Percentiles rank a stretch among this genome's conserved stretches.
Evolutionary conservation across 2,113 vertebrate genomes (phyloP).

Genomic region (Odontesthes bonariensis): DNA sequence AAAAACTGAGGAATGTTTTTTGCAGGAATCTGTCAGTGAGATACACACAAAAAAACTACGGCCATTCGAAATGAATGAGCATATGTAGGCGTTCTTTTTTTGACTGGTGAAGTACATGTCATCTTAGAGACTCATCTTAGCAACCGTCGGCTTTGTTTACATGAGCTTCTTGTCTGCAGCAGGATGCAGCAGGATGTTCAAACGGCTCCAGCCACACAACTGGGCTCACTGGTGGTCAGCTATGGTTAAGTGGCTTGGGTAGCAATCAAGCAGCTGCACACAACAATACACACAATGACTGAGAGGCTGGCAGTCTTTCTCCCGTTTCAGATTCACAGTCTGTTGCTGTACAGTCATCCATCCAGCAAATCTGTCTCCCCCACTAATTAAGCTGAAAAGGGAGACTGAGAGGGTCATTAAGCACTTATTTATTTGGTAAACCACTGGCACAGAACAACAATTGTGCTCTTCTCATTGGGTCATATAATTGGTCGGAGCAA

Average conservation of each 20-base stretch:
- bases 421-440: conserved; percentile 77
- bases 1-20: conserved; percentile 10
- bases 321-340: conserved; percentile 67
- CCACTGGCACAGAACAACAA: conserved; percentile 70
- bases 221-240: conserved; percentile 61
- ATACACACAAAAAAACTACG: background rate
- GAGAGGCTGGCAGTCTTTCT: conserved; percentile 54
- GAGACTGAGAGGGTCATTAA: conserved; percentile 73
- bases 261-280: conserved; percentile 72
- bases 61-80: background rate
- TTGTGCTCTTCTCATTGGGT: conserved; percentile 61
- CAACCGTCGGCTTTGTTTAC: background rate
- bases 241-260: conserved; percentile 44
- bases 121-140: background rate
- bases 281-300: conserved; percentile 52
- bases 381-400: conserved; percentile 75
- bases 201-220: conserved; percentile 53
- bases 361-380: conserved; percentile 65
- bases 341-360: conserved; percentile 68
- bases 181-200: conserved; percentile 24
- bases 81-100: background rate
- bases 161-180: background rate
- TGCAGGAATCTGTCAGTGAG: conserved; percentile 5
- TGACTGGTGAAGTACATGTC: background rate
- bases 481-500: conserved; percentile 75